Evolutionary conservation across 2,888 invertebrate genomes (phyloP).

Genomic region (Exephanes ischioxanthus): DNA sequence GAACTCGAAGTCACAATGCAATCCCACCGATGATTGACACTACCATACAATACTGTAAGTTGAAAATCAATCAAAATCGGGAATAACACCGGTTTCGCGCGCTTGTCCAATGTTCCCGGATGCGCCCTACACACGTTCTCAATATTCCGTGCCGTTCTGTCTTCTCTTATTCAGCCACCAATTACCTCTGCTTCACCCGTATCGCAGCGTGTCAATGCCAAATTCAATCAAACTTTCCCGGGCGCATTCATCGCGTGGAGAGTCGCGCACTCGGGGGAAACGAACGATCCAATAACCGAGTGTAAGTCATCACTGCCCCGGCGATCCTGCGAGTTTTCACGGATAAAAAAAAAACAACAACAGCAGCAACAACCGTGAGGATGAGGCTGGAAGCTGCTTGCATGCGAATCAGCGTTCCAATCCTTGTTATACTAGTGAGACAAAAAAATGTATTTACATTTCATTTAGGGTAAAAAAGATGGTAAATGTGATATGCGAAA

Average conservation of each 20-base stretch:
- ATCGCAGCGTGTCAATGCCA: constrained; percentile 56
- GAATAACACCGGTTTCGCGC: constrained; percentile 39
- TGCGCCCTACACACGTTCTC: constrained; percentile 45
- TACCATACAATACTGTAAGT: constrained; percentile 21
- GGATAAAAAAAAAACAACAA: constrained; percentile 11
- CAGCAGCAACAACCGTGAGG: background rate
- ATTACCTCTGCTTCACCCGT: constrained; percentile 41
- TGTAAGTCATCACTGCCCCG: constrained; percentile 33
- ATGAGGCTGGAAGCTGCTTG: background rate
- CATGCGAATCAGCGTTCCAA: too few species aligned
- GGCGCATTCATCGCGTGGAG: constrained; percentile 49
- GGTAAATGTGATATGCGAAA: too few species aligned
- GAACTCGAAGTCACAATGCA: constrained; percentile 30
- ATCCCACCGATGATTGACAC: constrained; percentile 56
- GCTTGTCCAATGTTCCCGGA: constrained; percentile 18
- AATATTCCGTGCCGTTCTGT: constrained; percentile 35
- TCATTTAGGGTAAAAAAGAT: too few species aligned
- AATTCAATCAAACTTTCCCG: constrained; percentile 64
- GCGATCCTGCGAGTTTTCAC: constrained; percentile 9
- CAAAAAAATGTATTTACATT: too few species aligned
- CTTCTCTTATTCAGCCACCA: constrained; percentile 37
- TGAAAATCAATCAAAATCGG: constrained; percentile 60
- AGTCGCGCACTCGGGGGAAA: constrained; percentile 31
- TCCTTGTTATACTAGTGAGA: too few species aligned
- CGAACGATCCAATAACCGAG: constrained; percentile 46